A percentile compares a stretch with the other conserved stretches of the same genome.
These are phyloP conservation scores for Macropis europaea DNA, from an alignment of 2,888 invertebrate species.

Conservation along the genomic window DNA sequence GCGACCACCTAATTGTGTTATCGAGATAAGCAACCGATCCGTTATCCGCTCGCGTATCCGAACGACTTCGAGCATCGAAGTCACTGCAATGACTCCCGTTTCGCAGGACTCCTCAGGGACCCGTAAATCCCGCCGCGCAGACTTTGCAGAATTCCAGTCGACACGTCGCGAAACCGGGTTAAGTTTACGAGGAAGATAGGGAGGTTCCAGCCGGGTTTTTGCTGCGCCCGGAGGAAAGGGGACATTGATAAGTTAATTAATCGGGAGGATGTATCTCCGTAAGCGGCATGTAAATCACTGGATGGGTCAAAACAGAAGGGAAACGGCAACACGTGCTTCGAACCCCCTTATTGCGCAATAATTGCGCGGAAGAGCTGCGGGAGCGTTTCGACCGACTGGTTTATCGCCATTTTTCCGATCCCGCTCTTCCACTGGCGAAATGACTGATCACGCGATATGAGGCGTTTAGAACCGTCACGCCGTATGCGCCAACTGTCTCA, in stretches of 20 bases:
- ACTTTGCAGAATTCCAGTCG: too few species aligned
- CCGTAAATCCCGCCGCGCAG: conserved; percentile 17
- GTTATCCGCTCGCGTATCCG: conserved; percentile 41
- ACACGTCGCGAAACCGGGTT: too few species aligned
- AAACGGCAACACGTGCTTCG: conserved; percentile 42
- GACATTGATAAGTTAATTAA: conserved; percentile 51
- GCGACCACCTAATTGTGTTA: conserved; percentile 77
- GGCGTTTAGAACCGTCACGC: conserved; percentile 20
- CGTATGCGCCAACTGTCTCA: too few species aligned
- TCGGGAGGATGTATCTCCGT: conserved; percentile 18
- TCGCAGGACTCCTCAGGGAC: not conserved
- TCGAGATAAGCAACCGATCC: conserved; percentile 73
- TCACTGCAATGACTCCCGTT: not conserved
- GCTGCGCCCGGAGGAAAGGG: too few species aligned
- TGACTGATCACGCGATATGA: conserved; percentile 58
- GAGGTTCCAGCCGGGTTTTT: too few species aligned
- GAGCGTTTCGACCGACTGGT: conserved; percentile 39
- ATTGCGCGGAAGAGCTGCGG: conserved; percentile 59
- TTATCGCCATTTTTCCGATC: conserved; percentile 59
- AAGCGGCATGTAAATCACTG: conserved; percentile 45
- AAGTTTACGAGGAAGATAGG: too few species aligned
- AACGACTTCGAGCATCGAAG: conserved; percentile 21
- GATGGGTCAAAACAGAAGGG: conserved; percentile 50
- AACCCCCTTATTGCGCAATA: conserved; percentile 60
- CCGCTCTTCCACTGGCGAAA: conserved; percentile 44